Base-by-base conservation (phyloP, 2,113 vertebrate genomes). In the Psephotus haematonotus region DNA sequence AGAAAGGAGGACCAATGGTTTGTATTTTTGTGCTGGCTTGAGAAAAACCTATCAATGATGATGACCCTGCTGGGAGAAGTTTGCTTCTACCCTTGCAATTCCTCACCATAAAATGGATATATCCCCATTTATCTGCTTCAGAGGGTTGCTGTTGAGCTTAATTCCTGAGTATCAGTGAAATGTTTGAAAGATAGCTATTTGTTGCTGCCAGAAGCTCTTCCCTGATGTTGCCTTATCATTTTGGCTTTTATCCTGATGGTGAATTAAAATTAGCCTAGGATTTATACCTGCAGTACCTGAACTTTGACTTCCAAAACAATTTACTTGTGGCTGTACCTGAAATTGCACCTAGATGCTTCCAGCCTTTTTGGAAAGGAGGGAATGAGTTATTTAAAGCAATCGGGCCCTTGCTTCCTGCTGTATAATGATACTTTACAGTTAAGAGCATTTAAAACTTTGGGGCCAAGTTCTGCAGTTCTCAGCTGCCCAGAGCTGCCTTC, bases 401-500 rank as follows among this genome's bases (percentile, higher is more conserved):
- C 1, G 8, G 47, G 39, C 60, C 35, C 74, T 75, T 65, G 35
- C 64, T 95, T 91, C 49, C 5, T 91, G 71, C 78, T 88, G n/a
- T 50, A 28, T 87, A 83, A 86, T 71, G 60, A 33, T 8, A 57
- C 19, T 87, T 82, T 60, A 75, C 17, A 63, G 44, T 65, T 81
- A 75, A 71, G 75, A 93, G 59, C 53, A 70, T 81, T 92, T 90
- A 80, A 83, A 89, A 88, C 63, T 89, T 57, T 29, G 29, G 46
- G 84, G 41, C 78, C 82, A 75, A 85, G 49, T 84, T 93, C 41
- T 82, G 53, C 67, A 59, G 33, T 79, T 85, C 63, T 77, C 28
- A 1, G 2, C 72, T 93, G 70, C 55, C 79, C 88, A 82, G 91
- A 96, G 80, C 80, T 87, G 68, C 79, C 85, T 93, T 94, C 80